Conservation (phyloP, 2,888 invertebrate species). For the Pterostichus madidus region DNA sequence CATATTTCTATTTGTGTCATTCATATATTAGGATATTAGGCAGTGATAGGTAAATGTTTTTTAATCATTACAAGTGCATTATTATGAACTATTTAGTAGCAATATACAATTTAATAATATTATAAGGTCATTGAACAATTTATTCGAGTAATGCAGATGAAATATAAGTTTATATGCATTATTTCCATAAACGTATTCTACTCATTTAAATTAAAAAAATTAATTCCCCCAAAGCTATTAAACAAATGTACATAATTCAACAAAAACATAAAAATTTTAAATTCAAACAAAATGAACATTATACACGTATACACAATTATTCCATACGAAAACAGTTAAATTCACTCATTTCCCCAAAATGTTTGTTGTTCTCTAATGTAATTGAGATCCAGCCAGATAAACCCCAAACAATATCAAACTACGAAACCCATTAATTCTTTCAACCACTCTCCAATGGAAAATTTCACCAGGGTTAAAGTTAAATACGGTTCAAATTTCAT, state of each 20-base stretch:
- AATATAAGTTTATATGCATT: neutral
- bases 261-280: slow-evolving; percentile 35
- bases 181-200: neutral
- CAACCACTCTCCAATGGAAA: neutral
- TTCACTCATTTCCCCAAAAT: slow-evolving; percentile 7
- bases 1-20: too few species aligned
- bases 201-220: slow-evolving; percentile 17
- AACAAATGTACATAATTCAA: slow-evolving; percentile 40
- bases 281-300: slow-evolving; percentile 15
- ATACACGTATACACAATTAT: neutral
- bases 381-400: slow-evolving; percentile 3
- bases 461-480: slow-evolving; percentile 2
- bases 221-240: neutral
- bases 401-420: slow-evolving; percentile 5
- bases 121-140: too few species aligned
- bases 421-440: slow-evolving; percentile 13
- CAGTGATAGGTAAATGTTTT: too few species aligned
- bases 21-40: too few species aligned
- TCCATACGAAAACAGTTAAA: neutral
- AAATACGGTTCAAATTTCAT: neutral
- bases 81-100: too few species aligned
- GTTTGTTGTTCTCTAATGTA: neutral
- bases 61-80: too few species aligned
- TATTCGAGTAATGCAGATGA: too few species aligned
- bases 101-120: too few species aligned